Conservation (phyloP, 2,797 vertebrate species). For the Periparus ater region DNA sequence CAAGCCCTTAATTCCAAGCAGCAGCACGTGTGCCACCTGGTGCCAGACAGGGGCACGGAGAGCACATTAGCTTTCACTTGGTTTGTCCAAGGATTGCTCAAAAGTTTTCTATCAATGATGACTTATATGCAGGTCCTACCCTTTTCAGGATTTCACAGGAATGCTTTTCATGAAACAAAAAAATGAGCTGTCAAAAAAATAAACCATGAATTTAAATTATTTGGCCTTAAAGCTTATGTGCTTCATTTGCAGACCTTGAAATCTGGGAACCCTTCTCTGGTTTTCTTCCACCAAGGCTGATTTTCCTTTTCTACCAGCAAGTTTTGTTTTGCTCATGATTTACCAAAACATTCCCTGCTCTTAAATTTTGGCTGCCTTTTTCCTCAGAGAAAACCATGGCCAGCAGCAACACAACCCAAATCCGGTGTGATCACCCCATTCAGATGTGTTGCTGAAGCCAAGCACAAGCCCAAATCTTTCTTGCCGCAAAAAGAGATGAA, state of each 20-base stretch:
- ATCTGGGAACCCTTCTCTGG: neutral
- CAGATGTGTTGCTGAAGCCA: neutral
- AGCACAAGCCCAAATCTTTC: neutral
- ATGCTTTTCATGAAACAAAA: neutral
- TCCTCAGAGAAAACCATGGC: neutral
- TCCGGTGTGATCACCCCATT: neutral
- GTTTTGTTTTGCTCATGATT: neutral
- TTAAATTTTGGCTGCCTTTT: neutral
- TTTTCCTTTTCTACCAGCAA: neutral
- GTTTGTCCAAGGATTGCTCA: neutral
- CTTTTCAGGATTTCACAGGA: neutral
- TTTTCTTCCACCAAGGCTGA: neutral
- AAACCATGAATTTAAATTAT: neutral
- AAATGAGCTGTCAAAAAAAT: neutral
- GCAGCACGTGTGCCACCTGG: constrained; percentile 10
- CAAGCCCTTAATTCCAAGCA: neutral
- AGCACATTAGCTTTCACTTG: neutral
- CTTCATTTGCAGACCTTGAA: neutral
- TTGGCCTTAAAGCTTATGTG: neutral
- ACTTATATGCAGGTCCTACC: neutral
- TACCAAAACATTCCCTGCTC: neutral
- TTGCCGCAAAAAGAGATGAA: neutral
- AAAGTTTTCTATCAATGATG: neutral
- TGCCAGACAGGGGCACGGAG: neutral
- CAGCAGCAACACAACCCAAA: neutral